A percentile compares a stretch with the other conserved stretches of the same genome.
Conservation (phyloP, 2,888 invertebrate genomes). For the Heliconius erato region DNA sequence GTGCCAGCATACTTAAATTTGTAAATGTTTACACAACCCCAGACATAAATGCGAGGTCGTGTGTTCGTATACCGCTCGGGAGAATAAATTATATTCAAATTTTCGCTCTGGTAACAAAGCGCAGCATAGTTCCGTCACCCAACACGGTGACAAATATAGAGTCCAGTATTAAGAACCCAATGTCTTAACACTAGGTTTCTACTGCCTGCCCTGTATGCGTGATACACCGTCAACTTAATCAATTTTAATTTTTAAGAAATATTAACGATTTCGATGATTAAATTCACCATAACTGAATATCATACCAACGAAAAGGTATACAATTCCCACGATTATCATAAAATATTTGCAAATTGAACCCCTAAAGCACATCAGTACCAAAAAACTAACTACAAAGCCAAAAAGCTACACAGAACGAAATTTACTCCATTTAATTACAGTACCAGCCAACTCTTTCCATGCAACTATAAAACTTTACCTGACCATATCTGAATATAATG, state of each 20-base stretch:
- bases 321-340: too few relatives aligned
- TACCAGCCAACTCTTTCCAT: slow-evolving; percentile 19
- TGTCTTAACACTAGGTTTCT: background rate
- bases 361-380: too few relatives aligned
- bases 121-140: background rate
- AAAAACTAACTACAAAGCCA: background rate
- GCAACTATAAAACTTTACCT: slow-evolving; percentile 27
- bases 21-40: too few relatives aligned
- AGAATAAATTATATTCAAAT: background rate
- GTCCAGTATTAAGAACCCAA: background rate
- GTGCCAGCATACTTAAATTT: too few relatives aligned
- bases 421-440: slow-evolving; percentile 23
- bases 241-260: too few relatives aligned
- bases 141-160: background rate
- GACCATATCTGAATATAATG: slow-evolving; percentile 33
- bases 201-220: background rate
- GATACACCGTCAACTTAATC: too few relatives aligned
- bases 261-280: too few relatives aligned
- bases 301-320: too few relatives aligned
- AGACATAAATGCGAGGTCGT: background rate
- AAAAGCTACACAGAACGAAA: background rate
- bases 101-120: background rate
- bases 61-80: background rate
- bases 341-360: too few relatives aligned
- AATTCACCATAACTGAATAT: too few relatives aligned